These are phyloP conservation scores for Hemichromis elongatus DNA, from an alignment of 2,113 vertebrate species.

Conservation along the genomic window DNA sequence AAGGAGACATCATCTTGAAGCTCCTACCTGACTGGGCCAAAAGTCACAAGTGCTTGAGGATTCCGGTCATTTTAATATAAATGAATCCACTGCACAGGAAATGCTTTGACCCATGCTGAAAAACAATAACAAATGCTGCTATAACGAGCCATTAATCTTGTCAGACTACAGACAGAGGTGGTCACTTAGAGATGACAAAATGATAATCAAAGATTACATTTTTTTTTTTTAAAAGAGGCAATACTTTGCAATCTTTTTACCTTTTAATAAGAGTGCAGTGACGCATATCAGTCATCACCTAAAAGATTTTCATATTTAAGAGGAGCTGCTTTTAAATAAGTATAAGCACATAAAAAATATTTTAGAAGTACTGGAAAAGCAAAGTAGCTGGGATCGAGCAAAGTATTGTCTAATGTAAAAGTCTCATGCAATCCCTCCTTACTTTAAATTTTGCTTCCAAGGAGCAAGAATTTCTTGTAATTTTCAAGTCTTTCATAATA, in stretches of 20 bases:
- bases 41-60: conserved; percentile 3
- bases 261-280: background rate
- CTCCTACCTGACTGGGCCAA: background rate
- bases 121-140: background rate
- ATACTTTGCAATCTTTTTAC: background rate
- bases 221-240: background rate
- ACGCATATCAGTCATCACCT: background rate
- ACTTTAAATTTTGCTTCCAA: background rate
- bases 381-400: background rate
- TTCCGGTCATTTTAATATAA: background rate
- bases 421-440: background rate
- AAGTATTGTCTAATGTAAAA: background rate
- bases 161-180: background rate
- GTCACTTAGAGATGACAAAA: background rate
- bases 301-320: background rate
- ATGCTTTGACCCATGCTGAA: background rate
- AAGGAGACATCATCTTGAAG: conserved; percentile 13
- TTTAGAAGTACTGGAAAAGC: background rate
- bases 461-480: background rate
- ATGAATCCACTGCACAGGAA: background rate
- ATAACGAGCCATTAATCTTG: background rate
- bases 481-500: background rate
- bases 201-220: background rate
- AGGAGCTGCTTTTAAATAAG: background rate
- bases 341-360: background rate